Percentiles rank a stretch among this genome's conserved stretches.
phyloP scores from a whole-genome alignment of 2,113 vertebrate species.

The Muntiacus reevesi region DNA sequence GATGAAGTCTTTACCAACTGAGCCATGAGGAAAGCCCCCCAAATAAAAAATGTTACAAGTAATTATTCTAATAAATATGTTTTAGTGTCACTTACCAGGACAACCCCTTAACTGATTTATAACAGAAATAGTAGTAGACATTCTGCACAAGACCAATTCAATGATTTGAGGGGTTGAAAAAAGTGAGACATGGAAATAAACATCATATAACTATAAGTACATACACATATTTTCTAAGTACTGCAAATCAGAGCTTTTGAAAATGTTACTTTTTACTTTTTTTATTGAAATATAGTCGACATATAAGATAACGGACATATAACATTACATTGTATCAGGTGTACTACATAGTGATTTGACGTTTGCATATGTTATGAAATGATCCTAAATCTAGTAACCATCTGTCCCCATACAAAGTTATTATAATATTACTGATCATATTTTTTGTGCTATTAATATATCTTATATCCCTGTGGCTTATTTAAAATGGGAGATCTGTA shows the following conservation, averaged over 20 bases:
- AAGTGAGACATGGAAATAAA: neutral
- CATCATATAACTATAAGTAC: neutral
- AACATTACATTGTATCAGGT: neutral
- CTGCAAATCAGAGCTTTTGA: neutral
- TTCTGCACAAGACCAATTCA: neutral
- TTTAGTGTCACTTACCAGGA: neutral
- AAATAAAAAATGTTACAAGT: slow-evolving; percentile 21
- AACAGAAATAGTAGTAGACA: neutral
- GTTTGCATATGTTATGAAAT: neutral
- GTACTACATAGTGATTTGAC: neutral
- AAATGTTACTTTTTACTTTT: neutral
- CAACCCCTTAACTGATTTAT: neutral
- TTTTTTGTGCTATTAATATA: neutral
- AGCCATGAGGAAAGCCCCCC: neutral
- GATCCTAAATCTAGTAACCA: neutral
- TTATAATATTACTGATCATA: neutral
- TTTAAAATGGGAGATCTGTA: neutral
- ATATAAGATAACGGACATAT: neutral
- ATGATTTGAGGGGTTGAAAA: neutral
- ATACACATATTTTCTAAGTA: neutral
- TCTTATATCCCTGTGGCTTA: neutral
- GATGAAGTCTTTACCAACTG: neutral
- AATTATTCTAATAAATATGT: neutral
- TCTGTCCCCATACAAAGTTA: neutral
- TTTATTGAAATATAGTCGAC: neutral